Evolutionary conservation across 2,113 vertebrate species (phyloP).

Genomic region (Bothrops jararaca): DNA sequence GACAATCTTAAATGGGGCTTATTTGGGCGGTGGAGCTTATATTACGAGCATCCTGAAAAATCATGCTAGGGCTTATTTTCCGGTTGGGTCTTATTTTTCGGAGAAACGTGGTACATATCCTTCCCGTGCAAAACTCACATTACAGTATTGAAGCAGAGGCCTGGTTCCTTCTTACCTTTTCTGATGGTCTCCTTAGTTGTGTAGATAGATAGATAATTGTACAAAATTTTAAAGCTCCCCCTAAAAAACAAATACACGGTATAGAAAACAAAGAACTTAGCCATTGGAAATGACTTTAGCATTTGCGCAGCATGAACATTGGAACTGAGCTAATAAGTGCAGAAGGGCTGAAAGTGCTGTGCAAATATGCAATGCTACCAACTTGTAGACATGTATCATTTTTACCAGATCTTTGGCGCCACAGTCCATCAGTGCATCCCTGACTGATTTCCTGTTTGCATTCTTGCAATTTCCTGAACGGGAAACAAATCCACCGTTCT

Average conservation of each 20-base stretch:
- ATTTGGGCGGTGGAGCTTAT: no score
- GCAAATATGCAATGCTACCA: constrained; percentile 2
- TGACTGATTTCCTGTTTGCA: constrained; percentile 23
- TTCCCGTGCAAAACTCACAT: neutral
- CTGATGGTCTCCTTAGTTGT: neutral
- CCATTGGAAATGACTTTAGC: neutral
- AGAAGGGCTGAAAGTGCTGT: neutral
- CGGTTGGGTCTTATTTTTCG: no score
- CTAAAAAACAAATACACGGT: neutral
- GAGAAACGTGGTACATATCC: no score
- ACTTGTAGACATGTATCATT: neutral
- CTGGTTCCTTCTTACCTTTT: neutral
- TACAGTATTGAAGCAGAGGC: neutral
- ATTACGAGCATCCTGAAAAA: no score
- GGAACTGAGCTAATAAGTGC: constrained; percentile 5
- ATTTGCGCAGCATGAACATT: neutral
- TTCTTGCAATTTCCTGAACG: constrained; percentile 16
- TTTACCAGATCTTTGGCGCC: constrained; percentile 8
- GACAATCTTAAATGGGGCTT: no score
- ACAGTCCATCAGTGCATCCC: neutral
- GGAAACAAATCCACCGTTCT: constrained; percentile 7
- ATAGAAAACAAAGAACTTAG: neutral
- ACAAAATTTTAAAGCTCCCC: neutral
- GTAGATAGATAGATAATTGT: neutral
- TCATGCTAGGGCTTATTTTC: no score